A percentile compares a stretch with the other conserved stretches of the same genome.
These are phyloP conservation scores for Taeniopygia guttata DNA, from an alignment of 2,797 vertebrate genomes.

Conservation along the genomic window DNA sequence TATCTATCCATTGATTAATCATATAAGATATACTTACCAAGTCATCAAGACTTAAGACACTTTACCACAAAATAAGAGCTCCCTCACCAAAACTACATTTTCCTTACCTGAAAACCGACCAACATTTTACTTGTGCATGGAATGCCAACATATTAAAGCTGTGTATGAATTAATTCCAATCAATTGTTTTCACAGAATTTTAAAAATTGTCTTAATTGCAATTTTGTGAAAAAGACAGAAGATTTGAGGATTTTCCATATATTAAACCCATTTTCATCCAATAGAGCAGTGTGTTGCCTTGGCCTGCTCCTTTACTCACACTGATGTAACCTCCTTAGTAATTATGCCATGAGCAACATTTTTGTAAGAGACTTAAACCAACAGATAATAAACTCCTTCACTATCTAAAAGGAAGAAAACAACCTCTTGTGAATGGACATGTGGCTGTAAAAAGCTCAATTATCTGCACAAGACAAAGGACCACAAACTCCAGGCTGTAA, in stretches of 20 bases:
- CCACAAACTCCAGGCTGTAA: not conserved
- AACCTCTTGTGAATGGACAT: slow-evolving; percentile 8
- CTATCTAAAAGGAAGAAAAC: slow-evolving; percentile 17
- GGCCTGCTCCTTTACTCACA: not conserved
- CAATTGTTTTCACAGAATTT: slow-evolving; percentile 9
- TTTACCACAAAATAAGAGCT: slow-evolving; percentile 8
- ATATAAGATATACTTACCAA: not conserved
- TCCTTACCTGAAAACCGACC: slow-evolving; percentile 13
- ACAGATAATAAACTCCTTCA: slow-evolving; percentile 26
- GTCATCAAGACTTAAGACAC: not conserved
- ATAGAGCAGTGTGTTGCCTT: not conserved
- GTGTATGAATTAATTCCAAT: not conserved
- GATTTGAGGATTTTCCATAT: not conserved
- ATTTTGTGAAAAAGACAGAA: not conserved
- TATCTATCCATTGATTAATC: not conserved
- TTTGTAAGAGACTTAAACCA: slow-evolving; percentile 38
- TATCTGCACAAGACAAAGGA: slow-evolving; percentile 38
- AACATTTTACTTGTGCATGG: not conserved
- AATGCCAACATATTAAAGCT: not conserved
- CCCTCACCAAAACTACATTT: not conserved
- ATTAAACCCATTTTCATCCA: not conserved
- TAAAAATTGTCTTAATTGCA: not conserved
- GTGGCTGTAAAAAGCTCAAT: slow-evolving; percentile 25
- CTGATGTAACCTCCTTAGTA: not conserved
- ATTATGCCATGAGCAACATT: not conserved